Percentiles rank a stretch among this genome's conserved stretches.
phyloP scores from a whole-genome alignment of 2,888 invertebrate genomes.

The Mesorhabditis sp. region DNA sequence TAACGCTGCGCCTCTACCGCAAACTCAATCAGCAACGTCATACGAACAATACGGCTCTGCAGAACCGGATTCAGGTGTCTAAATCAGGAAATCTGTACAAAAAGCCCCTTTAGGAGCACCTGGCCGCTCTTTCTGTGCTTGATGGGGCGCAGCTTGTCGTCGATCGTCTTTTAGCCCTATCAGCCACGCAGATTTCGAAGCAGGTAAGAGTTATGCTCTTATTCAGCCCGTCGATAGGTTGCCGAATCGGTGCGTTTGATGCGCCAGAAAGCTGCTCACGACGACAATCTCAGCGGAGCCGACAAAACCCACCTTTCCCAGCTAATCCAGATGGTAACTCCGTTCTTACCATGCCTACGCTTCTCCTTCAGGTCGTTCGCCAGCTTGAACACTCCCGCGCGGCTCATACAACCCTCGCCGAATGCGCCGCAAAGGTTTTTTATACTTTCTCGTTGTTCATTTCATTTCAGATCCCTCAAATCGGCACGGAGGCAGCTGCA shows the following conservation, averaged over 20 bases:
- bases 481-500: not conserved
- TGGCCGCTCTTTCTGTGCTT: conserved; percentile 26
- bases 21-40: conserved; percentile 10
- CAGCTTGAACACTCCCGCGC: conserved; percentile 33
- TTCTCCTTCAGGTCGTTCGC: conserved; percentile 22
- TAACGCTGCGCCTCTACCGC: conserved; percentile 19
- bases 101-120: conserved; percentile 6
- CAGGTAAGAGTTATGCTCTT: conserved; percentile 20
- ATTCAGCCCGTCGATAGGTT: conserved; percentile 19
- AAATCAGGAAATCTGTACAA: not conserved
- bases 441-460: not conserved
- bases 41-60: not conserved
- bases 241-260: conserved; percentile 32
- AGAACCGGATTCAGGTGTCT: not conserved
- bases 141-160: conserved; percentile 27
- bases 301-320: conserved; percentile 42
- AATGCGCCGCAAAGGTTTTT: conserved; percentile 18
- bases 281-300: conserved; percentile 30
- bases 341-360: not conserved
- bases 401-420: conserved; percentile 26
- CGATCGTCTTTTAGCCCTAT: conserved; percentile 26
- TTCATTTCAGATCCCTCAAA: conserved; percentile 2
- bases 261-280: conserved; percentile 30
- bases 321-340: conserved; percentile 40
- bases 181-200: conserved; percentile 35